A percentile compares a stretch with the other conserved stretches of the same genome.
Evolutionary conservation across 1,140 invertebrate species (phyloP).

Genomic region (Anastrepha obliqua): DNA sequence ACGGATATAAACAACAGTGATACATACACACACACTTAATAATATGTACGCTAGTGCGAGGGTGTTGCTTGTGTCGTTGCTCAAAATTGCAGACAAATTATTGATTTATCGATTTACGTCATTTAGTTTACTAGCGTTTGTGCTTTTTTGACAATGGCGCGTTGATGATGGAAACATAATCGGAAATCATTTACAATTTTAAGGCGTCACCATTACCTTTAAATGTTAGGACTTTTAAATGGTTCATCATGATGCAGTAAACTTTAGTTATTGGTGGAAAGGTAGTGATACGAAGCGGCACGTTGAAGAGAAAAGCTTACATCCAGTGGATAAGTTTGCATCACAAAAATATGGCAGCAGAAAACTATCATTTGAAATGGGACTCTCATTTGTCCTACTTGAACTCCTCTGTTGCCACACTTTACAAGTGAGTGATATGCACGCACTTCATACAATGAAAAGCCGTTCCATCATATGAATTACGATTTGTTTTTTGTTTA

Average conservation of each 20-base stretch:
- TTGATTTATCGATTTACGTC: constrained; percentile 54
- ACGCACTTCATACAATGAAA: background rate
- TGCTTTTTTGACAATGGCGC: background rate
- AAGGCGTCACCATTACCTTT: too few relatives aligned
- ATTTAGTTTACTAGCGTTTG: background rate
- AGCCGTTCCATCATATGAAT: background rate
- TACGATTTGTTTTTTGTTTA: constrained; percentile 53
- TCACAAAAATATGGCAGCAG: constrained; percentile 74
- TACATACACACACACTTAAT: background rate
- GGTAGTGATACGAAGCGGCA: background rate
- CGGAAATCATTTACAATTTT: background rate
- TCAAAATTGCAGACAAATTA: constrained; percentile 31
- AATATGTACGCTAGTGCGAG: background rate
- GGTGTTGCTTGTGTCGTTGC: constrained; percentile 29
- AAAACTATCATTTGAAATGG: constrained; percentile 92
- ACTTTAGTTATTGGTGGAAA: background rate
- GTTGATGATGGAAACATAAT: background rate
- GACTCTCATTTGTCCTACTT: constrained; percentile 87
- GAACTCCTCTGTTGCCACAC: constrained; percentile 85
- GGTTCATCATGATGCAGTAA: constrained; percentile 14
- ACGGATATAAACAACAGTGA: background rate
- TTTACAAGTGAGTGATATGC: constrained; percentile 78
- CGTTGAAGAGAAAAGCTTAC: background rate
- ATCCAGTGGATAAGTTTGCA: background rate
- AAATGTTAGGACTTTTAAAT: background rate